Base-by-base conservation (phyloP, 2,888 invertebrate genomes). In the Agrotis exclamationis region DNA sequence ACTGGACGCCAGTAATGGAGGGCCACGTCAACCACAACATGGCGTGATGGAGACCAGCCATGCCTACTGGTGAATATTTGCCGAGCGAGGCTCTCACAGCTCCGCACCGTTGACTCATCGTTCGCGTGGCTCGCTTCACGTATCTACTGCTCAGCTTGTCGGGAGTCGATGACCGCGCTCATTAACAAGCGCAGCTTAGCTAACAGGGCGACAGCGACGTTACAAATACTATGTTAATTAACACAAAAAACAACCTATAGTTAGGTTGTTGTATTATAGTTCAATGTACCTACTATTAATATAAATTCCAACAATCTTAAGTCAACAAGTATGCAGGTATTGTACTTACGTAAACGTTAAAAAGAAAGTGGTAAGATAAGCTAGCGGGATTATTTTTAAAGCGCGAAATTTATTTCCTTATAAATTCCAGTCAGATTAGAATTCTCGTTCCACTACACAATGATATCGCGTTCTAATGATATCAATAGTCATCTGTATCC, bases 101-200 rank as follows among this genome's bases (percentile, higher is more conserved):
- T 54, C 22, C 48, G 24, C 22, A 16, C n/a, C 7, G 57, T 20
- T 64, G 83, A 69, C 7, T 68, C 68, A 63, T 33, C 24, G 71
- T 28, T 53, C 18, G 66, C 70, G 71, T 63, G 73, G 18, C 45
- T 20, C 33, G 56, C 63, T 62, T 56, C 64, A 68, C 80, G 67
- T 66, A 66, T 33, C 57, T 51, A 45, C 50, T 51, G n/a, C 58
- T 62, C 51, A 44, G 56, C 45, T 28, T 28, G 13, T 57, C 39
- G 9, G 28, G 68, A 58, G 85, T 80, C 83, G 70, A 63, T 83
- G 85, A 85, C 83, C 83, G 80, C 68, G 63, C 79, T 74, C 79
- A 74, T 76, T 74, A 74, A 39, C 54, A 18, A 60, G 22, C 60
- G 22, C 24, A 58, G 51, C 69, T 82, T 63, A 48, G 50, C 59